Evolutionary conservation across 1,140 invertebrate species (phyloP).

Genomic region (Macrotrachela quadricornifera): DNA sequence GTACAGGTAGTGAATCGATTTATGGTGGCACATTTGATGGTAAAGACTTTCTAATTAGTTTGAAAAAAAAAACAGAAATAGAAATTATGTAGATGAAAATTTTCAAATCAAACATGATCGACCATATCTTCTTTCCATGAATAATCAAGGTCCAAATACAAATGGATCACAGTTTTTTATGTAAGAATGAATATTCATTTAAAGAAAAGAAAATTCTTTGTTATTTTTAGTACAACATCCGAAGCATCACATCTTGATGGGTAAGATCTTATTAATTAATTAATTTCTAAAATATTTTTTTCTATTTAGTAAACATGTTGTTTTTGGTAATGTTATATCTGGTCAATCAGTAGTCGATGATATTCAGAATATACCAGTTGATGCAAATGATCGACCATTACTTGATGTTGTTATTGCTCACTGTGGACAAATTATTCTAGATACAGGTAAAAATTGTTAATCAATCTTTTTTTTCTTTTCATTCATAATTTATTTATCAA

Average conservation of each 20-base stretch:
- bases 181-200: conserved; percentile 16
- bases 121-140: conserved; percentile 33
- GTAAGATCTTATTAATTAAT: conserved; percentile 6
- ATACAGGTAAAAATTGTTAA: too few species aligned
- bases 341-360: conserved; percentile 33
- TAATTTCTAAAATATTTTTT: conserved; percentile 8
- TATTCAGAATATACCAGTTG: conserved; percentile 46
- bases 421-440: conserved; percentile 39
- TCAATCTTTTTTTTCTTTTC: too few species aligned
- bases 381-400: conserved; percentile 60
- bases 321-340: conserved; percentile 43
- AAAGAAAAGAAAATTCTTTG: conserved; percentile 26
- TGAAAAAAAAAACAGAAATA: background rate
- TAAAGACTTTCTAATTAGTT: conserved; percentile 8
- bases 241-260: conserved; percentile 27
- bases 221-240: conserved; percentile 70
- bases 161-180: conserved; percentile 31
- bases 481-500: too few species aligned
- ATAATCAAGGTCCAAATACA: conserved; percentile 33
- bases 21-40: conserved; percentile 28
- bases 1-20: conserved; percentile 29
- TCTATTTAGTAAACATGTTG: conserved; percentile 36
- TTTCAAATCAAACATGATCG: conserved; percentile 66
- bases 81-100: conserved; percentile 53
- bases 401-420: conserved; percentile 64